phyloP scores from a whole-genome alignment of 2,113 vertebrate genomes.

The Aegithalos caudatus region DNA sequence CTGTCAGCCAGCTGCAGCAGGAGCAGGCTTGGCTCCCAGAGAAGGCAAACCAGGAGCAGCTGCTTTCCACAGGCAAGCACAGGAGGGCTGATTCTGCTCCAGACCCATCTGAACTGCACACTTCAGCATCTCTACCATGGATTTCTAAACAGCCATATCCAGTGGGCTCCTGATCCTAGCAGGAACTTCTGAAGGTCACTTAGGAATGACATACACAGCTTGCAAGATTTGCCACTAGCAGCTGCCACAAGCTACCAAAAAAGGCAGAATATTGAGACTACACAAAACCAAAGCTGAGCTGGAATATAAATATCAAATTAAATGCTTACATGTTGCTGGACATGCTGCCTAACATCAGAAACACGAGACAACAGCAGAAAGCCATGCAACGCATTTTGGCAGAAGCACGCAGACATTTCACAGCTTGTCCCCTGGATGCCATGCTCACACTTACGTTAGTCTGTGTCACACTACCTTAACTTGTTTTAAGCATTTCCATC shows the following conservation, averaged over 20 bases:
- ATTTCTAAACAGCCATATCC: not conserved
- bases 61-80: not conserved
- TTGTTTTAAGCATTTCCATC: conserved; percentile 84
- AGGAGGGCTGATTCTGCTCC: not conserved
- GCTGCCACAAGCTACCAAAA: conserved; percentile 13
- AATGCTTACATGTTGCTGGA: not conserved
- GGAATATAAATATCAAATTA: conserved; percentile 8
- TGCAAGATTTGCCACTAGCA: conserved; percentile 6
- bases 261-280: not conserved
- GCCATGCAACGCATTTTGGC: conserved; percentile 70
- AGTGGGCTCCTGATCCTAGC: not conserved
- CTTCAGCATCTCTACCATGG: not conserved
- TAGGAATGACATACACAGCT: not conserved
- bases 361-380: conserved; percentile 52
- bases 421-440: conserved; percentile 54
- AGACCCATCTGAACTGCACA: not conserved
- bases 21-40: not conserved
- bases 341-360: conserved; percentile 71
- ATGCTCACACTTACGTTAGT: conserved; percentile 77
- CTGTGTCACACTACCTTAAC: conserved; percentile 77
- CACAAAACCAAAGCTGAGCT: conserved; percentile 3
- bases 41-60: not conserved
- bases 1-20: not conserved
- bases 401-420: conserved; percentile 68
- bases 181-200: not conserved